A percentile compares a stretch with the other conserved stretches of the same genome.
These are phyloP conservation scores for Alloscopus bannaensis DNA, from an alignment of 2,888 invertebrate species.

Conservation along the genomic window DNA sequence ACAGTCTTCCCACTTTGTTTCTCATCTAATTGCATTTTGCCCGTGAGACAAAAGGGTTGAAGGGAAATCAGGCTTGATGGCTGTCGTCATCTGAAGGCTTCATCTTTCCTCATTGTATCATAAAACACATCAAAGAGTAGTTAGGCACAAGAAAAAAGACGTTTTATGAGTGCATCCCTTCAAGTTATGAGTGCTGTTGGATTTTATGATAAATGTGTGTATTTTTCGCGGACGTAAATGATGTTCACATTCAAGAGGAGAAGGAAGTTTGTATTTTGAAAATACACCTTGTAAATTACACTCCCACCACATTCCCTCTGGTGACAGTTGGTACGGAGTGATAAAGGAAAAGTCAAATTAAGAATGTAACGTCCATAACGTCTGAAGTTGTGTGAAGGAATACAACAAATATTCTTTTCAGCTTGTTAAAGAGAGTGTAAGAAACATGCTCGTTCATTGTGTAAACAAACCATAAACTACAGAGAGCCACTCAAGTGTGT, in stretches of 20 bases:
- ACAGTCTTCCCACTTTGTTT: too few species aligned
- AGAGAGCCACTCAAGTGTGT: too few species aligned
- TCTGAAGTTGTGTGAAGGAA: too few species aligned
- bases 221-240: too few species aligned
- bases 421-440: too few species aligned
- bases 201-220: too few species aligned
- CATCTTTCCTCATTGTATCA: not conserved
- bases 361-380: too few species aligned
- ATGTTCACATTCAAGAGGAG: not conserved
- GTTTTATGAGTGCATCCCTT: too few species aligned
- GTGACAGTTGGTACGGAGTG: slow-evolving; percentile 39
- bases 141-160: not conserved
- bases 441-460: too few species aligned
- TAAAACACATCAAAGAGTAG: not conserved
- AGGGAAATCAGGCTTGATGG: slow-evolving; percentile 14
- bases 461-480: too few species aligned
- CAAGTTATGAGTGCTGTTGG: too few species aligned
- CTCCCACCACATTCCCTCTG: slow-evolving; percentile 23
- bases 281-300: slow-evolving; percentile 5
- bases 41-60: slow-evolving; percentile 15
- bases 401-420: too few species aligned
- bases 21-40: slow-evolving; percentile 33
- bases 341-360: slow-evolving; percentile 10
- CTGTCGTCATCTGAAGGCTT: not conserved
- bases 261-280: not conserved